Percentiles rank a stretch among this genome's conserved stretches.
Evolutionary conservation across 2,797 vertebrate species (phyloP).

Genomic region (Loriculus beryllinus): DNA sequence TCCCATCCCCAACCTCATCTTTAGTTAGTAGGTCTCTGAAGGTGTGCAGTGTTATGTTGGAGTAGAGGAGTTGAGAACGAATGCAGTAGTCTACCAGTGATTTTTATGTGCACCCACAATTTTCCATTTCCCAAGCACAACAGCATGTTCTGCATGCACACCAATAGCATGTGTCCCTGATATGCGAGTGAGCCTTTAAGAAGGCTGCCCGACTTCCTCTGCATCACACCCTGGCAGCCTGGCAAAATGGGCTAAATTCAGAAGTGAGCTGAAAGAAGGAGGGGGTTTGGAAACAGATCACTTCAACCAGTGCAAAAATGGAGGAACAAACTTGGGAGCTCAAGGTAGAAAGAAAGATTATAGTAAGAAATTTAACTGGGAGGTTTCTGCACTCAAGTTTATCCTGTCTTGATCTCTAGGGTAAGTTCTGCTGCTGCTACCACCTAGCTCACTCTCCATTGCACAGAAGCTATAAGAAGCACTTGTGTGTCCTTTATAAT

Average conservation of each 20-base stretch:
- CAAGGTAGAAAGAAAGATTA: neutral
- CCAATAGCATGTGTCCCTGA: neutral
- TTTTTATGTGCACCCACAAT: neutral
- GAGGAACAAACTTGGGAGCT: neutral
- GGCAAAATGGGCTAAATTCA: slow-evolving; percentile 8
- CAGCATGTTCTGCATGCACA: neutral
- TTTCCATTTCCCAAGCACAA: neutral
- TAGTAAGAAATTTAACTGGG: neutral
- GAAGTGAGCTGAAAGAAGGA: neutral
- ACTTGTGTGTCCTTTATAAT: neutral
- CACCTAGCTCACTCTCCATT: neutral
- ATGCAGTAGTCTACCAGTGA: neutral
- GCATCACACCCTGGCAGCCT: neutral
- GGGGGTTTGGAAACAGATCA: neutral
- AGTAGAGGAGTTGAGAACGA: neutral
- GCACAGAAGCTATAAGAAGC: neutral
- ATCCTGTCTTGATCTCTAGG: neutral
- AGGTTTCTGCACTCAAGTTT: neutral
- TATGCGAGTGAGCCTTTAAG: neutral
- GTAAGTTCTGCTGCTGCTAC: neutral
- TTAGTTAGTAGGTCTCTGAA: neutral
- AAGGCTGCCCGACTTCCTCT: neutral
- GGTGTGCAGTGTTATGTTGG: neutral
- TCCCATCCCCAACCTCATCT: neutral
- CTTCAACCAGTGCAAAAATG: neutral